These are phyloP conservation scores for Temnothorax rugatulus DNA, from an alignment of 2,888 invertebrate species.

Conservation along the genomic window DNA sequence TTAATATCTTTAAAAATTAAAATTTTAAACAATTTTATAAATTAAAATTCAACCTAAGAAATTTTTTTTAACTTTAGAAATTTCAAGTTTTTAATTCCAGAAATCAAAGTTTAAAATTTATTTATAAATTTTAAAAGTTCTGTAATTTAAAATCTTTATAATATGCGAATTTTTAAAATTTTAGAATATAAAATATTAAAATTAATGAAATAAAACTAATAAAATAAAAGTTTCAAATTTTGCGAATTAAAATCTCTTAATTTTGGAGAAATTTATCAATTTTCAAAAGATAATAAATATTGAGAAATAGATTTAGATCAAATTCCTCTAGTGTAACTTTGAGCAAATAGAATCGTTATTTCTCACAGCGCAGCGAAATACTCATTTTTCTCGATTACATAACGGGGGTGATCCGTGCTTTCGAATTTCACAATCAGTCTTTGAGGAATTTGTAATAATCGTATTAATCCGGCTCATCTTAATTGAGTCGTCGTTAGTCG, in stretches of 20 bases:
- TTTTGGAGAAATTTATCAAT: neutral
- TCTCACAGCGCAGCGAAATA: neutral
- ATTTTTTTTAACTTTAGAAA: neutral
- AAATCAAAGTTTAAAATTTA: neutral
- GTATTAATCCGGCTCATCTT: constrained; percentile 30
- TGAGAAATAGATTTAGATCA: neutral
- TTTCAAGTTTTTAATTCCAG: neutral
- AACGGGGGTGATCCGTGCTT: neutral
- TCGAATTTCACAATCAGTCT: neutral
- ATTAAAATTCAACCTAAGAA: neutral
- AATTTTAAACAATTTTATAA: neutral
- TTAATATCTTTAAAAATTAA: neutral
- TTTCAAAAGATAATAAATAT: neutral
- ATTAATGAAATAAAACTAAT: neutral
- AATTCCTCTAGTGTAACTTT: neutral
- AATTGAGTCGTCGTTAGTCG: constrained; percentile 38
- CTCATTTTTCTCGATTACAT: neutral
- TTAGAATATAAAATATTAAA: neutral
- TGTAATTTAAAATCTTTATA: no score
- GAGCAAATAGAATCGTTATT: neutral
- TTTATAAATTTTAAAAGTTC: neutral
- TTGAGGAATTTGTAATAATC: constrained; percentile 41
- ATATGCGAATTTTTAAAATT: neutral
- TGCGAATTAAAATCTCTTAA: neutral
- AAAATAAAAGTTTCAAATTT: no score